Evolutionary conservation across 2,797 vertebrate genomes (phyloP), one percentile per base, ranked within the genome.

Genomic region (Florisuga fusca): DNA sequence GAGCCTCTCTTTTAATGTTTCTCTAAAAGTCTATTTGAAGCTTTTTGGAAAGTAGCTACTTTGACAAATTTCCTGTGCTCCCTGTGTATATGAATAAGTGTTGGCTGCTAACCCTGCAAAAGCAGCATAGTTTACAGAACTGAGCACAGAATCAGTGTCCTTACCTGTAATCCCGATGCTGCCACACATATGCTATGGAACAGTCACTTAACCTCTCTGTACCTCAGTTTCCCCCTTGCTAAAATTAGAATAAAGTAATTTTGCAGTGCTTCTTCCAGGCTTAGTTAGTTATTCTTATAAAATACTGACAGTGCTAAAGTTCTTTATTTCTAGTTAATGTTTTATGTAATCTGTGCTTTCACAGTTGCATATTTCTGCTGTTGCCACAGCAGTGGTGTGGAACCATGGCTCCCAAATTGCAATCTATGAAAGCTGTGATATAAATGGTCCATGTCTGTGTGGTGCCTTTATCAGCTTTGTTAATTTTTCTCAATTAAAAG

Each of bases 201-300:
- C 5, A 59, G 43, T 29, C 71, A 41, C 59, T 73, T 71, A 91
- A 90, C 67, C 15, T 41, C 38, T 53, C 81, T 11, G 15, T 87
- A 80, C 91, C 94, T 96, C 74, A 64, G 91, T 93, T 94, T 96
- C 77, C 71, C 68, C 54, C 36, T 48, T 53, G 67, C 95, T 94
- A 38, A 80, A 91, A 82, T 71, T 34, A 93, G 71, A 82, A 64
- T 58, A 33, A 92, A 94, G 57, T 67, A n/a, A 78, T 78, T 86
- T 93, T 91, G 77, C 53, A 75, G 25, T 45, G 69, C 79, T 95
- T 82, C 80, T 94, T 91, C 90, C 89, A 77, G 84, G 80, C 91
- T 79, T 94, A 77, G 82, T 79, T 80, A 89, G 50, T 67, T 66
- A 64, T 76, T 66, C 64, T 73, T 91, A 41, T 84, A 79, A 93